These are phyloP conservation scores for Coilia nasus DNA, from an alignment of 2,797 vertebrate species.

Conservation along the genomic window DNA sequence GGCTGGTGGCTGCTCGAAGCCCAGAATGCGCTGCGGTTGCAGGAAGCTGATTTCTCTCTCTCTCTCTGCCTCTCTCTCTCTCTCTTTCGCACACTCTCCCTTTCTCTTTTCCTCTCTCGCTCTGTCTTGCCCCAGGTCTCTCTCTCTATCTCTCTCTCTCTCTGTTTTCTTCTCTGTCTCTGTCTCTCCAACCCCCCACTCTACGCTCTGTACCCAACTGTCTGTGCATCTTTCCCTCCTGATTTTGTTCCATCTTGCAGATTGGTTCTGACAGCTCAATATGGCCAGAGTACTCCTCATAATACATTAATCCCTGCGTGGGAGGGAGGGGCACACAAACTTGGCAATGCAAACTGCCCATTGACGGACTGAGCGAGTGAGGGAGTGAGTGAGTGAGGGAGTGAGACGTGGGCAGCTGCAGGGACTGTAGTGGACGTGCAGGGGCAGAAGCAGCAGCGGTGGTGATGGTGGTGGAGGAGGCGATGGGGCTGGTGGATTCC, in stretches of 20 bases:
- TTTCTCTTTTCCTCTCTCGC: too few species aligned
- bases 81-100: too few species aligned
- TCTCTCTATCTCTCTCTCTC: too few species aligned
- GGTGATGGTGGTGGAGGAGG: neutral
- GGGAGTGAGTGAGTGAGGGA: too few species aligned
- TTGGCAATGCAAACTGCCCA: conserved; percentile 2
- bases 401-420: neutral
- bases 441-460: too few species aligned
- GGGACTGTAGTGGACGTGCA: neutral
- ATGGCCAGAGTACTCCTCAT: conserved; percentile 38
- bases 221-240: conserved; percentile 24
- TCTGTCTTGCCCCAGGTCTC: too few species aligned
- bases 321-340: neutral
- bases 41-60: conserved; percentile 29
- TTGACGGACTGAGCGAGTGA: neutral
- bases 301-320: conserved; percentile 44
- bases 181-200: neutral
- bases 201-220: neutral
- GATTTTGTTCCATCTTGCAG: conserved; percentile 35
- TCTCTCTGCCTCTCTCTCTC: too few species aligned
- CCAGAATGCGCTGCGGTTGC: conserved; percentile 10
- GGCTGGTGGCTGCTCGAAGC: neutral
- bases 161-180: too few species aligned
- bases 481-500: conserved; percentile 6
- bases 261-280: conserved; percentile 50